These are phyloP conservation scores for Zaprionus africanus DNA, from an alignment of 1,140 invertebrate species.

Conservation along the genomic window DNA sequence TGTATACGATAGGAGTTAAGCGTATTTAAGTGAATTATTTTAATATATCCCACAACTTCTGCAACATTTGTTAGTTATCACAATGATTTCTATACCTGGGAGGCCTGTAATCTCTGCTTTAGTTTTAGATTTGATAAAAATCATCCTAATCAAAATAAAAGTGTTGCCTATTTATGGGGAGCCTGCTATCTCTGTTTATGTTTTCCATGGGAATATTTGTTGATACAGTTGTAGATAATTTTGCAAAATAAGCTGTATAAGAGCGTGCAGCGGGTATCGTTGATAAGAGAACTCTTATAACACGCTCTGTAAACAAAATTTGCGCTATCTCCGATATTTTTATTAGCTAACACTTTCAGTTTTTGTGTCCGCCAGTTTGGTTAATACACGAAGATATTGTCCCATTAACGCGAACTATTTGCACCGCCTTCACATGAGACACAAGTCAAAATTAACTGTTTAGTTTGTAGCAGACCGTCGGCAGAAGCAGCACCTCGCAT, in stretches of 20 bases:
- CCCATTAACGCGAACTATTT: neutral
- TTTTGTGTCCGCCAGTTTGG: neutral
- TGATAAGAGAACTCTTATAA: neutral
- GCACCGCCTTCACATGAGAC: neutral
- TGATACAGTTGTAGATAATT: neutral
- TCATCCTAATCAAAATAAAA: neutral
- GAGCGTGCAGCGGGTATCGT: neutral
- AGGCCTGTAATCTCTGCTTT: neutral
- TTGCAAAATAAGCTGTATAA: neutral
- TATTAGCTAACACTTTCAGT: neutral
- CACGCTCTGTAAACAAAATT: neutral
- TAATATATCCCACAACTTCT: too few relatives aligned
- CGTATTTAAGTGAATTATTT: too few relatives aligned
- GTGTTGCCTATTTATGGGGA: slow-evolving; percentile 1
- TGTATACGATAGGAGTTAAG: neutral
- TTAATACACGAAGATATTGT: too few relatives aligned
- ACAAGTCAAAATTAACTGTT: neutral
- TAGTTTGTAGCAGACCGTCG: neutral
- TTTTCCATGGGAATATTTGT: neutral
- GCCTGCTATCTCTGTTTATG: neutral
- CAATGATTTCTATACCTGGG: too few relatives aligned
- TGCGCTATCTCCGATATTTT: neutral
- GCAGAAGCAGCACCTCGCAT: neutral
- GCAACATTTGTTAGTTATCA: too few relatives aligned
- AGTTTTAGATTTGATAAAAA: neutral